Evolutionary conservation across 1,140 invertebrate species (phyloP), one percentile per base, ranked within the genome.

Genomic region (Lethrus apterus): DNA sequence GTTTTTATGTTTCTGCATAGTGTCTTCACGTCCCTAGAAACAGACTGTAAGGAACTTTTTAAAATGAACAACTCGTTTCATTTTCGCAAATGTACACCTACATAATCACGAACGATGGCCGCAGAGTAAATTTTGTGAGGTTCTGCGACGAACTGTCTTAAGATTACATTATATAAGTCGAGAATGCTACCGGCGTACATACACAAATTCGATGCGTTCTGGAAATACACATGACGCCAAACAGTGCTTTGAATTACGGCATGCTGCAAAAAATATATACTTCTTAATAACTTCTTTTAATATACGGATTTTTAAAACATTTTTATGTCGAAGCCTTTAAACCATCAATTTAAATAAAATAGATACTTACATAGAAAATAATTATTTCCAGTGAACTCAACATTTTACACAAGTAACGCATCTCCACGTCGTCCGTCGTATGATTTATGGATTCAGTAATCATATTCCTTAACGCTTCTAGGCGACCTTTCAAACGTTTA

Each of bases 101-200:
- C 59, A 23, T 59, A 59, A 44, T 59, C 57, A 32, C 41, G 52
- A 8, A 56, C 31, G 7, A 62, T 50, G n/a, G 52, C 54, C 1
- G 57, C 46, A 4, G 48, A 35, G 34, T 59, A 62, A 5, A 62
- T 50, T 31, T 52, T 40, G 24, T 56, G 43, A 0, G 60, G 58
- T 23, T 40, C 51, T 10, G 46, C 45, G 2, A 50, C 20, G 38
- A 60, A 60, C 53, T 60, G 56, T 26, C 44, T 44, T 13, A 63
- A 18, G 15, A 61, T 54, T 7, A 4, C 31, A 8, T 57, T 31
- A 18, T 52, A 52, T 1, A 48, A 42, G 40, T 63, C 60, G 10
- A 63, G 43, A 11, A 63, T 49, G 10, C 50, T 32, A 10, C 60
- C 60, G 5, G 40, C 59, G 35, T 61, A 63, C 59, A 63, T 59